Base-by-base conservation (phyloP, 1,140 invertebrate genomes). In the Eueides isabella region DNA sequence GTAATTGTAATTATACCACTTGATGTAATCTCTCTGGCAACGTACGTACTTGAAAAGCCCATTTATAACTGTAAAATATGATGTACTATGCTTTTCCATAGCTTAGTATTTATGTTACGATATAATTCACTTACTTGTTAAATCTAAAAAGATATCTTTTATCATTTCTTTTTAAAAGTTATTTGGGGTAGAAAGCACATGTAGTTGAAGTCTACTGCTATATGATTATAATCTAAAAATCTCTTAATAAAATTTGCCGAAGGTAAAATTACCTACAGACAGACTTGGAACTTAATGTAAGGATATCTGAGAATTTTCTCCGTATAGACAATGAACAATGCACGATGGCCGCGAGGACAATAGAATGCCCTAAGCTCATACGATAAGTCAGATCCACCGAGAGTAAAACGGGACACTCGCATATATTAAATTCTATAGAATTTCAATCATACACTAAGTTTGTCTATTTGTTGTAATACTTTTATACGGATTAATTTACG, bases 251-350 rank as follows among this genome's bases (percentile, higher is more conserved):
- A 23, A 23, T 55, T 23, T 6, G 2, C 19, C 6, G 11, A 23
- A 26, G 11, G 6, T 9, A 55, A 26, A 55, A 55, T 55, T 55
- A 55, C 6, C 23, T 23, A 26, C 44, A 26, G 19, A 55, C 44
- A 23, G 44, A 23, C 19, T 55, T 9, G 2, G 19, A 55, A 55
- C n/a, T n/a, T 55, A 55, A 55, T 23, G n/a, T 55, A 55, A 66
- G 61, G 67, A 72, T 72, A 75, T 75, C 71, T 44, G 62, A 44
- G 48, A 69, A 38, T 83, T 86, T 83, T 79, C 79, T 81, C 35
- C 41, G 83, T 77, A 84, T 82, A 86, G 81, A 88, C 88, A 90
- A 90, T 90, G 81, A 80, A 90, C 87, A 90, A 88, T 87, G 85
- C 72, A 75, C 82, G 85, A 84, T 80, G 74, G 69, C 72, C 69